Evolutionary conservation across 2,113 vertebrate species (phyloP), one percentile per base, ranked within the genome.

Genomic region (Coturnix japonica): DNA sequence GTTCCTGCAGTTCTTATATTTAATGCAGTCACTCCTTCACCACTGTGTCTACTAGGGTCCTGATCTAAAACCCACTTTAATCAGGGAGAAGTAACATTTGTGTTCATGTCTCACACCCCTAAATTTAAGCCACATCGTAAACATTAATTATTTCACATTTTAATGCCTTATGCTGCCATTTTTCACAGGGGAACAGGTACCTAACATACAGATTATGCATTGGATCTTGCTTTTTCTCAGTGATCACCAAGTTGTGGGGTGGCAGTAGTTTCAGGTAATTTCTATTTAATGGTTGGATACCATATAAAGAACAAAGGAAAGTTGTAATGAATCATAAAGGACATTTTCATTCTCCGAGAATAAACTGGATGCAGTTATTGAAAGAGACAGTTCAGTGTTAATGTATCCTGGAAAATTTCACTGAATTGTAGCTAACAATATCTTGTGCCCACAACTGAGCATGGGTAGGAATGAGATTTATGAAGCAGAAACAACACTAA

Each of bases 291-390:
- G 79, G 43, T 91, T 93, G 89, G 71, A 88, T 82, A 84, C 35
- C 60, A 31, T 35, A 90, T 41, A 91, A 64, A 81, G 70, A 91
- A 37, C 30, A 95, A 94, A 86, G 49, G 30, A 81, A 75, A 64
- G 63, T 82, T 93, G 85, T 80, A 91, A 83, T 87, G 94, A 95
- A 87, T 95, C 84, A 89, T 86, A 91, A 92, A 91, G 95, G 81
- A 91, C 33, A 79, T 92, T 93, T 95, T 93, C 53, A 95, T 95
- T 96, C 82, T 76, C 89, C n/a, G 85, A 83, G 78, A 95, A 92
- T 75, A 93, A 97, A 83, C 82, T 94, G 31, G 81, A 94, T 93
- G 69, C 73, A 74, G 61, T 87, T 96, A 77, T 89, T 95, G 71
- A 88, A 61, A 65, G 33, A 93, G 81, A 81, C 59, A 90, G n/a